Percentiles rank a stretch among this genome's conserved stretches.
Evolutionary conservation across 2,797 vertebrate species (phyloP).

Genomic region (Fratercula arctica): DNA sequence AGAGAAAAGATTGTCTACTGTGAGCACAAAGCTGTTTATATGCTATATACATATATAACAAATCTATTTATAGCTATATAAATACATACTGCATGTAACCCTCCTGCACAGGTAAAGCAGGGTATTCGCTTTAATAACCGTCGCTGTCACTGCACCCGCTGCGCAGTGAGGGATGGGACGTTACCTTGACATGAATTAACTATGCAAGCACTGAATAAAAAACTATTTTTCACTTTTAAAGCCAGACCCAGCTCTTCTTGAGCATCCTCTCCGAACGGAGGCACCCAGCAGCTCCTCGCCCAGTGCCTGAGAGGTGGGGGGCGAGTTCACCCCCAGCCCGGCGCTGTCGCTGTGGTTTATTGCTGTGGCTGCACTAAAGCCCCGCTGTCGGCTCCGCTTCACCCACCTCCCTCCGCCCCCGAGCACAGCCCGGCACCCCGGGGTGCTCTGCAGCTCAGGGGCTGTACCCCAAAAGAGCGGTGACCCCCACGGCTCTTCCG

Average conservation of each 20-base stretch:
- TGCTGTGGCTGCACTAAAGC: background rate
- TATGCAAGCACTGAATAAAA: slow-evolving; percentile 58
- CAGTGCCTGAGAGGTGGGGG: rapidly evolving
- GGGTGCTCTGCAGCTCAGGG: background rate
- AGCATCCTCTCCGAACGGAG: rapidly evolving
- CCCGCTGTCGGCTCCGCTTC: background rate
- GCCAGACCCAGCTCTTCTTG: background rate
- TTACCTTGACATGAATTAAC: background rate
- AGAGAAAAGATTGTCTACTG: background rate
- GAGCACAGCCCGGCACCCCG: background rate
- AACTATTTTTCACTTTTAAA: slow-evolving; percentile 59
- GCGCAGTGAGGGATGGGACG: background rate
- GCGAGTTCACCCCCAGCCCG: background rate
- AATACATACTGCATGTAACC: background rate
- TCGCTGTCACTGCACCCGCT: background rate
- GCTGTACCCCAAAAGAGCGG: background rate
- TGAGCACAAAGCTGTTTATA: slow-evolving; percentile 2
- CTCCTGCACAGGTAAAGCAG: background rate
- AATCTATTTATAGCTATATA: background rate
- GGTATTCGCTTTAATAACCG: rapidly evolving
- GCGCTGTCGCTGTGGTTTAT: rapidly evolving
- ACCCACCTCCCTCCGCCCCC: background rate
- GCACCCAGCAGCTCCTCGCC: background rate
- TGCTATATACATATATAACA: background rate
- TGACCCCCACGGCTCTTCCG: background rate